phyloP scores from a whole-genome alignment of 2,888 invertebrate species.

The Mythimna albipuncta region DNA sequence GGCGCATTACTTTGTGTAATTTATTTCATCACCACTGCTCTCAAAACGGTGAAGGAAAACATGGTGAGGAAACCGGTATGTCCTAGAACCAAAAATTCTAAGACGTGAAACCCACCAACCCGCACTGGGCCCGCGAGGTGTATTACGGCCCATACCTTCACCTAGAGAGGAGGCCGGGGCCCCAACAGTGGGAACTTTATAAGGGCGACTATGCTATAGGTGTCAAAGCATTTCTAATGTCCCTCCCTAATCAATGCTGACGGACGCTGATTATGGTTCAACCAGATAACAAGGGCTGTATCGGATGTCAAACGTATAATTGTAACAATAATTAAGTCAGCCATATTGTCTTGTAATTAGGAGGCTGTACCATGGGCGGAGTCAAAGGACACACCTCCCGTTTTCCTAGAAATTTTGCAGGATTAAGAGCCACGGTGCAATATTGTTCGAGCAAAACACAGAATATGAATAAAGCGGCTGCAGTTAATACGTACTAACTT shows the following conservation, averaged over 20 bases:
- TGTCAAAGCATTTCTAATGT: not conserved
- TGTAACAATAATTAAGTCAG: slow-evolving; percentile 2
- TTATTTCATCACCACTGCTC: no score
- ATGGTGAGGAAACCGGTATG: no score
- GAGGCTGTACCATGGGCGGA: slow-evolving; percentile 20
- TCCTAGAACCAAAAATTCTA: no score
- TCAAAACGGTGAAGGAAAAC: no score
- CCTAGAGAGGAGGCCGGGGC: no score
- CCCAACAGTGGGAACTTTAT: no score
- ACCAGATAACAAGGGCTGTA: not conserved
- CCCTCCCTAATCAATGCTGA: not conserved
- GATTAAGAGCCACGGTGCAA: not conserved
- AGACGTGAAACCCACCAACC: no score
- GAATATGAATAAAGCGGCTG: not conserved
- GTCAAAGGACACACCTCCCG: slow-evolving; percentile 18
- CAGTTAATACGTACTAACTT: not conserved
- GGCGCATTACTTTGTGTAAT: no score
- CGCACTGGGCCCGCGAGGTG: no score
- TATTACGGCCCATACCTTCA: no score
- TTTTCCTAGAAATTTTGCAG: slow-evolving; percentile 14
- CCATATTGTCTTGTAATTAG: slow-evolving; percentile 12
- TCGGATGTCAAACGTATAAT: not conserved
- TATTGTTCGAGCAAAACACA: not conserved
- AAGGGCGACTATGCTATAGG: no score
- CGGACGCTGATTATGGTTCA: no score